These are phyloP conservation scores for Solea senegalensis DNA, from an alignment of 2,113 vertebrate genomes.

Conservation along the genomic window DNA sequence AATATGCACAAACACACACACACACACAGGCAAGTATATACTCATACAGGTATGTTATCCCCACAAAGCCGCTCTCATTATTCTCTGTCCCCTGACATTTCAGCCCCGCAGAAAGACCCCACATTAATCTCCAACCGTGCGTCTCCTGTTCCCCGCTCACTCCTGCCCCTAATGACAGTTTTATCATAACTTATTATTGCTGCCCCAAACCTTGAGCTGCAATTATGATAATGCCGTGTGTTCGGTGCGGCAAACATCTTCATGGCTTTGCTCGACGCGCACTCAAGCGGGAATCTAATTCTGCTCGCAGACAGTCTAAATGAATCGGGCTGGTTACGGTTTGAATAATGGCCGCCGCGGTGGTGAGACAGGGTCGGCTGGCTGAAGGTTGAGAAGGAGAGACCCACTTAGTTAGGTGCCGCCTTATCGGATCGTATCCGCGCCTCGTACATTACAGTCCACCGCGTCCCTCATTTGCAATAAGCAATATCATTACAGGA, in stretches of 20 bases:
- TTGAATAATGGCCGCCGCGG: conserved; percentile 68
- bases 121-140: conserved; percentile 68
- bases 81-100: conserved; percentile 71
- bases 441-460: conserved; percentile 74
- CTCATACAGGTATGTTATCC: conserved; percentile 62
- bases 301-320: conserved; percentile 73
- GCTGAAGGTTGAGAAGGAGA: conserved; percentile 75
- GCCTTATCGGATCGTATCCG: conserved; percentile 71
- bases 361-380: conserved; percentile 49
- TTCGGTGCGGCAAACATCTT: conserved; percentile 70
- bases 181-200: conserved; percentile 82
- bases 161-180: conserved; percentile 75
- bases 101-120: conserved; percentile 59
- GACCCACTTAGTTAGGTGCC: conserved; percentile 69
- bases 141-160: conserved; percentile 48
- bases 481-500: conserved; percentile 73
- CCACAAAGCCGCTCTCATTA: conserved; percentile 72
- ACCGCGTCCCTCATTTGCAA: conserved; percentile 68
- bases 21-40: conserved; percentile 24
- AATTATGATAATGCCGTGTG: conserved; percentile 79
- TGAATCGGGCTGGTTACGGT: conserved; percentile 79
- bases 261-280: conserved; percentile 70
- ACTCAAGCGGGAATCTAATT: conserved; percentile 80
- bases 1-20: conserved; percentile 20
- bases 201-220: conserved; percentile 55